A percentile compares a stretch with the other conserved stretches of the same genome.
Evolutionary conservation across 2,113 vertebrate species (phyloP).

Genomic region (Excalfactoria chinensis): DNA sequence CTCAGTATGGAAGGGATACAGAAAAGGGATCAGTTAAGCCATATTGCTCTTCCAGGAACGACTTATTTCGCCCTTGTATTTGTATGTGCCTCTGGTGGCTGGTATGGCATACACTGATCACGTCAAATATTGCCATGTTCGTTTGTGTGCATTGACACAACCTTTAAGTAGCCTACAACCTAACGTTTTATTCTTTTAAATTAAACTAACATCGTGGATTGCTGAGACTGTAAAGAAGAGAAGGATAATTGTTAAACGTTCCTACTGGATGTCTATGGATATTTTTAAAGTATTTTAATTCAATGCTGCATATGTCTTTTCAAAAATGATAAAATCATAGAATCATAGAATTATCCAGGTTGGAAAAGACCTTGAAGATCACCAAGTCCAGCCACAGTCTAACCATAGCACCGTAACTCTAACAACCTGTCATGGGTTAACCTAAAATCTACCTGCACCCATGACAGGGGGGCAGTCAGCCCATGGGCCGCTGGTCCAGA

Average conservation of each 20-base stretch:
- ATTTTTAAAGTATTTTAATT: neutral
- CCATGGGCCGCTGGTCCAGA: too few relatives aligned
- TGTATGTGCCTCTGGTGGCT: neutral
- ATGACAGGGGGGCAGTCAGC: too few relatives aligned
- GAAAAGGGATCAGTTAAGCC: neutral
- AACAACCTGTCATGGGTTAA: too few relatives aligned
- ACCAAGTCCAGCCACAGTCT: too few relatives aligned
- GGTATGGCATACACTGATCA: neutral
- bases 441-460: too few relatives aligned
- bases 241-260: neutral
- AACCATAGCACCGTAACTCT: too few relatives aligned
- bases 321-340: neutral
- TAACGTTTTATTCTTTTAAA: neutral
- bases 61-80: neutral
- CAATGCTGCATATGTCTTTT: neutral
- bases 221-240: neutral
- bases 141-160: neutral
- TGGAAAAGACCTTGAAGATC: too few relatives aligned
- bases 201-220: neutral
- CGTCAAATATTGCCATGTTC: neutral
- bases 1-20: neutral
- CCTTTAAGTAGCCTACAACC: neutral
- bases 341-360: too few relatives aligned
- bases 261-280: neutral
- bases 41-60: neutral